These are phyloP conservation scores for Epizoanthus scotinus DNA, from an alignment of 92 coral and sea anemone species.

Conservation along the genomic window DNA sequence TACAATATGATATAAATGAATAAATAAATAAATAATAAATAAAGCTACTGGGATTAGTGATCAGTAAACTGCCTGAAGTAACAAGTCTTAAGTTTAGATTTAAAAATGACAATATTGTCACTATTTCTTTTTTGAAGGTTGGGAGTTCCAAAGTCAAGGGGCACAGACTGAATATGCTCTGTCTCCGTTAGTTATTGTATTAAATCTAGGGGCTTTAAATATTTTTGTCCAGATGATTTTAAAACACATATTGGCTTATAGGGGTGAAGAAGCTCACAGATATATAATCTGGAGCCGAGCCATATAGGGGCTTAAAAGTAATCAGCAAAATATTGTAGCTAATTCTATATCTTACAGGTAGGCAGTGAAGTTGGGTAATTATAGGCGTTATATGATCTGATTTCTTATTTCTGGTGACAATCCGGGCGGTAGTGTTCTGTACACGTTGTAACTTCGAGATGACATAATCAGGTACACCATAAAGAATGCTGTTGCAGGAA, in stretches of 20 bases:
- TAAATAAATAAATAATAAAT: not conserved
- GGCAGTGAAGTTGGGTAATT: too few species aligned
- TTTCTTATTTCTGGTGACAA: not conserved
- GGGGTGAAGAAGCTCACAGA: not conserved
- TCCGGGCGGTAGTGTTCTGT: not conserved
- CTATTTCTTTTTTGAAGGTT: not conserved
- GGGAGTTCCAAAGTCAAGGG: not conserved
- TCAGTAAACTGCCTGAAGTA: not conserved
- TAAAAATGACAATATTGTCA: not conserved
- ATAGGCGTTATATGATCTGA: not conserved
- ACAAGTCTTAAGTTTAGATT: not conserved
- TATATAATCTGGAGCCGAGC: not conserved
- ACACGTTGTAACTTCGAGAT: not conserved
- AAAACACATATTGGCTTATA: not conserved
- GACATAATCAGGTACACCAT: not conserved
- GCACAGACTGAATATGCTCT: not conserved
- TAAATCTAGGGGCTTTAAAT: not conserved
- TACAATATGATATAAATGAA: not conserved
- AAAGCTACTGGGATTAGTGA: too few species aligned
- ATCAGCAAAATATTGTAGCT: too few species aligned
- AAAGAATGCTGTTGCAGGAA: not conserved
- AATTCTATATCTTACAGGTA: too few species aligned
- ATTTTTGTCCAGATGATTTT: not conserved
- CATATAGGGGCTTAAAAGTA: not conserved
- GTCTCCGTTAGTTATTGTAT: too few species aligned